These are phyloP conservation scores for Chrysotoxum bicinctum DNA, from an alignment of 2,888 invertebrate species.

Conservation along the genomic window DNA sequence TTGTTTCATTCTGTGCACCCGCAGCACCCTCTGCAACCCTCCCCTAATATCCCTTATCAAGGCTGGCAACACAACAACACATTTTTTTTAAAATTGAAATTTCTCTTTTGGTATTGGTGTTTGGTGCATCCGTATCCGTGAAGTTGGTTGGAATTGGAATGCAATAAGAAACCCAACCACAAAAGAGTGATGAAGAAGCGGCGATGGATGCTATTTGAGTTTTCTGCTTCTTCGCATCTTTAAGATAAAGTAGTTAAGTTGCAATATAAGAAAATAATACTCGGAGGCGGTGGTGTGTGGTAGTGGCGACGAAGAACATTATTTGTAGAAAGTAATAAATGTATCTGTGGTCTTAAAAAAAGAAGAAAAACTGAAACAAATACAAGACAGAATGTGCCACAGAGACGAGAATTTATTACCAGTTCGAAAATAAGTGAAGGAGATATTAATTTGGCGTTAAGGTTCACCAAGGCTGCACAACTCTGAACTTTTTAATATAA, in stretches of 20 bases:
- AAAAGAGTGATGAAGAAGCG: constrained; percentile 25
- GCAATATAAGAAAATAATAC: constrained; percentile 29
- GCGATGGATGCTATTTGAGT: constrained; percentile 15
- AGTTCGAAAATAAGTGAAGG: constrained; percentile 32
- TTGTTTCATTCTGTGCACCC: not conserved
- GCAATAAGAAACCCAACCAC: constrained; percentile 35
- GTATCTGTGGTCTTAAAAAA: constrained; percentile 33
- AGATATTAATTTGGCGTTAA: constrained; percentile 57
- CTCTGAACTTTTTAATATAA: constrained; percentile 43
- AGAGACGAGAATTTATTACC: constrained; percentile 55
- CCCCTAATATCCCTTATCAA: not conserved
- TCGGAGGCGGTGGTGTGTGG: not conserved
- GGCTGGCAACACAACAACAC: constrained; percentile 11
- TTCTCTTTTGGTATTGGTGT: constrained; percentile 14
- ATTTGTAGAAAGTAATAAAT: constrained; percentile 63
- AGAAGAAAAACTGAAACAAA: not conserved
- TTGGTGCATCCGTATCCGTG: constrained; percentile 43
- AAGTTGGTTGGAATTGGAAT: not conserved
- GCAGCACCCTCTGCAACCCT: not conserved
- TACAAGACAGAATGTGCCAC: not conserved
- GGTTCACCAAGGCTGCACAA: constrained; percentile 44
- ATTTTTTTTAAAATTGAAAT: constrained; percentile 20
- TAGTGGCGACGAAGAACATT: constrained; percentile 9
- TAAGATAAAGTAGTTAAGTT: constrained; percentile 64
- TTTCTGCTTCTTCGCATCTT: constrained; percentile 9